Conservation (phyloP, 2,888 invertebrate genomes). For the Drosophila limbata region DNA sequence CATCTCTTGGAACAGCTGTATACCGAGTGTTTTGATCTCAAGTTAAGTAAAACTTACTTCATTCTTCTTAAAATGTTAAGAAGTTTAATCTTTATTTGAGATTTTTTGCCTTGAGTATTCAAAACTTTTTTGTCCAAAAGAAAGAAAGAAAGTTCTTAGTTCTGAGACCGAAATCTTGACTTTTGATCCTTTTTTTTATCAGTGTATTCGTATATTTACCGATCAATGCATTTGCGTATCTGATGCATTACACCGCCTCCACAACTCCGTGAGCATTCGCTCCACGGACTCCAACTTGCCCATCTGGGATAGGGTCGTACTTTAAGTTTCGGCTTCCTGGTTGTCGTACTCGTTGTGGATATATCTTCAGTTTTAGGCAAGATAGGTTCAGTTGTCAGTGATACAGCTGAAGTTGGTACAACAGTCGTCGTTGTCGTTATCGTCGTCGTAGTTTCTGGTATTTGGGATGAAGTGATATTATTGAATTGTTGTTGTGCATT, state of each 20-base stretch:
- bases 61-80: too few species aligned
- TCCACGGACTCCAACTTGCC: conserved; percentile 93
- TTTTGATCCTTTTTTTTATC: too few species aligned
- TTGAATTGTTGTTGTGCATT: background rate
- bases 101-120: too few species aligned
- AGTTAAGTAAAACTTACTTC: too few species aligned
- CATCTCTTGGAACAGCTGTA: too few species aligned
- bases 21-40: too few species aligned
- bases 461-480: background rate
- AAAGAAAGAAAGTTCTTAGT: too few species aligned
- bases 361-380: conserved; percentile 24
- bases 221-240: conserved; percentile 83
- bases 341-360: conserved; percentile 52
- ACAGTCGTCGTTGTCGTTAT: conserved; percentile 29
- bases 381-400: conserved; percentile 6
- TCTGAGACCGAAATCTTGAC: too few species aligned
- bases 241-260: conserved; percentile 90
- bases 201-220: conserved; percentile 64
- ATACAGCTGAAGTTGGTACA: conserved; percentile 3
- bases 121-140: too few species aligned
- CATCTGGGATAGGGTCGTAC: conserved; percentile 87
- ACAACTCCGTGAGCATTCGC: conserved; percentile 92
- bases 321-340: conserved; percentile 69
- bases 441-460: conserved; percentile 21
- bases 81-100: too few species aligned